A percentile compares a stretch with the other conserved stretches of the same genome.
These are phyloP conservation scores for Dryoscopus gambensis DNA, from an alignment of 2,113 vertebrate genomes.

Conservation along the genomic window DNA sequence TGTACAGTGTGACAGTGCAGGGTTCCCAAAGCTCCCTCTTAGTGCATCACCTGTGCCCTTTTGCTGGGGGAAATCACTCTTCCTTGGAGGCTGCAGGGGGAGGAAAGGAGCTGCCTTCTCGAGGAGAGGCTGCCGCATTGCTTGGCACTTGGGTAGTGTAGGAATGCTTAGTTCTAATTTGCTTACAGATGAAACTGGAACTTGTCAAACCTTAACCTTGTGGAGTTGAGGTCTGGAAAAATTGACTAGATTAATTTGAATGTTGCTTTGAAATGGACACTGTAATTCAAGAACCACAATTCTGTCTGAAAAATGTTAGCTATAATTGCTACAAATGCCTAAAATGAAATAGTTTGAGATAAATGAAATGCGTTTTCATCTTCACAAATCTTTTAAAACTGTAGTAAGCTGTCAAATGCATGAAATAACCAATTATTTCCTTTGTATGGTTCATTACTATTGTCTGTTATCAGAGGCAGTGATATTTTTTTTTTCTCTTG, in stretches of 20 bases:
- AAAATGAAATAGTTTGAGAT: slow-evolving; percentile 1
- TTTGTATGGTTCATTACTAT: slow-evolving; percentile 33
- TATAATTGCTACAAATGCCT: slow-evolving; percentile 2
- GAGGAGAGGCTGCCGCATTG: not conserved
- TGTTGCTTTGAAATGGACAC: not conserved
- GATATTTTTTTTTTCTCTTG: not conserved
- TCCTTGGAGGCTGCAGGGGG: fast-evolving
- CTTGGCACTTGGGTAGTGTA: fast-evolving
- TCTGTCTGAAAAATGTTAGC: not conserved
- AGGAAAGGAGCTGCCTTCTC: not conserved
- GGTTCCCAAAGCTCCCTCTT: not conserved
- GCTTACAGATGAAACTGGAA: not conserved
- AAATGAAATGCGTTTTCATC: slow-evolving; percentile 8
- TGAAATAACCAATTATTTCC: slow-evolving; percentile 37
- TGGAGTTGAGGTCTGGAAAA: not conserved
- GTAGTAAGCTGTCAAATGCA: slow-evolving; percentile 28
- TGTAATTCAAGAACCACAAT: not conserved
- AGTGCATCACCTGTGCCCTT: not conserved
- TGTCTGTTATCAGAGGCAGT: not conserved
- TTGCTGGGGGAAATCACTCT: not conserved
- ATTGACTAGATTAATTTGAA: not conserved
- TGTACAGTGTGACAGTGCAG: fast-evolving
- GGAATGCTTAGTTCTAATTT: not conserved
- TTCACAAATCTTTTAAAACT: slow-evolving; percentile 11
- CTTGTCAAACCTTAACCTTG: not conserved